Base-by-base conservation (phyloP, 2,113 vertebrate species). In the Embiotoca jacksoni region DNA sequence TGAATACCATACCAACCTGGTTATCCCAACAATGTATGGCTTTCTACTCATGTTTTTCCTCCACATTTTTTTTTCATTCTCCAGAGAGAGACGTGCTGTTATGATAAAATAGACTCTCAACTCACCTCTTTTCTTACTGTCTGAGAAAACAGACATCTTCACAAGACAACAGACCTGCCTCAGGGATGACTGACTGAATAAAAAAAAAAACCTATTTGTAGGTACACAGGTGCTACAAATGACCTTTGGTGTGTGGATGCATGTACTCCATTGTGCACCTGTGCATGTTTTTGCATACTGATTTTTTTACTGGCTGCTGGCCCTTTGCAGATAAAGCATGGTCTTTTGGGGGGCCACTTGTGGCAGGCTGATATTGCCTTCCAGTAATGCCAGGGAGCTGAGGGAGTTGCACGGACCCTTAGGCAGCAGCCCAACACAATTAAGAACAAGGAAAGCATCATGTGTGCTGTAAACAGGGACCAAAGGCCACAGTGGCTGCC, bases 291-390 rank as follows among this genome's bases (percentile, higher is more conserved):
- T 85, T 86, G 82, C 87, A 92, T 92, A 80, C 62, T 83, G 85
- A 90, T 90, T 91, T 78, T 23, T 79, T 56, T 63, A 63, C 84
- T 87, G 89, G 86, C 93, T 89, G 86, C 93, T 94, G 93, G 91
- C 90, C 88, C 89, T 94, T 94, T 94, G 87, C 91, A 94, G 93
- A 94, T 94, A 94, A 94, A 90, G 69, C 81, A 67, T 55, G 47
- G 81, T 91, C 86, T 93, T 88, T 71, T 90, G 85, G 83, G 85
- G 78, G 75, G 62, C 86, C 85, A 91, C 91, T 92, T 92, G 93
- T 91, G 55, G 90, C 39, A 0, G 73, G 75, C 86, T 89, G 91
- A 93, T 93, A 93, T 87, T 87, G 89, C 86, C 85, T 91, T 65
- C 63, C 64, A 75, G 73, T 91, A 81, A 86, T 82, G 84, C 88